phyloP scores from a whole-genome alignment of 2,113 vertebrate species.

The Lontra canadensis region DNA sequence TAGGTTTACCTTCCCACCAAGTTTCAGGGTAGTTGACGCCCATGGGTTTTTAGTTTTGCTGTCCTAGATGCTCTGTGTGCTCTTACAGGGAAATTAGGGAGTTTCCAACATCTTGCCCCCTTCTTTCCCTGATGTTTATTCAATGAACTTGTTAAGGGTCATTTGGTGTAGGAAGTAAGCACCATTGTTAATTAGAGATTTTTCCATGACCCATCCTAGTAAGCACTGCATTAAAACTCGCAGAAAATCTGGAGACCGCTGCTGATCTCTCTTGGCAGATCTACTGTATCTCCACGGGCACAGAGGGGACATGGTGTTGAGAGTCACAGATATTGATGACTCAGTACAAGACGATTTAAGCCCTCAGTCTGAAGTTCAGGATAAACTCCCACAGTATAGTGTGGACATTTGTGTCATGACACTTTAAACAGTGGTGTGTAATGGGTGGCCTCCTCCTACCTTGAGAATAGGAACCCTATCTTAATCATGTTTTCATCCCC shows the following conservation, averaged over 20 bases:
- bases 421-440: neutral
- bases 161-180: neutral
- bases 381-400: rapidly evolving
- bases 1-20: too few species aligned
- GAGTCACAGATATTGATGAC: too few species aligned
- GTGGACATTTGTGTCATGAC: neutral
- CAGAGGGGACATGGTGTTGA: neutral
- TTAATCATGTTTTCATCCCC: neutral
- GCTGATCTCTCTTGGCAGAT: neutral
- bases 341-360: rapidly evolving
- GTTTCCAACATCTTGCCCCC: neutral
- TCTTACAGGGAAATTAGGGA: neutral
- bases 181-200: neutral
- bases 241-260: neutral
- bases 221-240: neutral
- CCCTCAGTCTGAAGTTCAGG: neutral
- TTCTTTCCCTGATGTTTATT: neutral
- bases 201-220: neutral
- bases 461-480: neutral
- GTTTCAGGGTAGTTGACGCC: neutral
- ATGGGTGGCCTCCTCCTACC: neutral
- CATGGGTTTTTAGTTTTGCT: neutral
- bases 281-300: rapidly evolving
- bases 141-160: neutral
- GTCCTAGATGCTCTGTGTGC: neutral